phyloP scores from a whole-genome alignment of 1,140 invertebrate genomes.

The Potamilus streckersoni region DNA sequence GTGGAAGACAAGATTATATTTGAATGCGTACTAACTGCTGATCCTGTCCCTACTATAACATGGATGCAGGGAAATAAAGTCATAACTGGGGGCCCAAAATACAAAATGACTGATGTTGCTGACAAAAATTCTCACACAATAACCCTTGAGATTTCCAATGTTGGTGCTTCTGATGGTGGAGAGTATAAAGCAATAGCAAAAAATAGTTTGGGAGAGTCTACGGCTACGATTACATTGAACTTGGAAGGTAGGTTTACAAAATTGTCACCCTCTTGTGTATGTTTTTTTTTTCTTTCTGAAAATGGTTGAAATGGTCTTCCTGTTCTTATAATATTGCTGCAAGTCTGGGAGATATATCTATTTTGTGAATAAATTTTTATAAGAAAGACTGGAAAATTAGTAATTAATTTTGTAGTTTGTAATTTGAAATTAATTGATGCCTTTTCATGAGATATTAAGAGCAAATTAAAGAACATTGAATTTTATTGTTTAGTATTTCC shows the following conservation, averaged over 20 bases:
- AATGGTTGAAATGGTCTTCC: too few relatives aligned
- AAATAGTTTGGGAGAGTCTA: slow-evolving; percentile 96
- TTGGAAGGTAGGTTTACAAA: slow-evolving; percentile 76
- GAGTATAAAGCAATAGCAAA: slow-evolving; percentile 97
- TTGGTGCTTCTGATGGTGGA: slow-evolving; percentile 94
- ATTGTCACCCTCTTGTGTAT: neutral
- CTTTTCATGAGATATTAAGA: too few relatives aligned
- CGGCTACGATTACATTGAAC: slow-evolving; percentile 97
- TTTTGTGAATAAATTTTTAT: too few relatives aligned
- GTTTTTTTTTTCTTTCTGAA: too few relatives aligned
- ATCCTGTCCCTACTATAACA: slow-evolving; percentile 89
- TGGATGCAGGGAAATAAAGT: slow-evolving; percentile 93
- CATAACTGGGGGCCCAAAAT: slow-evolving; percentile 92
- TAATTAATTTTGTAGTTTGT: too few relatives aligned
- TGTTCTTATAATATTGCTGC: too few relatives aligned
- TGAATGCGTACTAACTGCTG: slow-evolving; percentile 94
- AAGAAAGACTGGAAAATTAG: too few relatives aligned
- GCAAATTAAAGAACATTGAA: too few relatives aligned
- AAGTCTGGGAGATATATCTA: too few relatives aligned
- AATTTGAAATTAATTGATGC: too few relatives aligned
- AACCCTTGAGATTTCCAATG: slow-evolving; percentile 88
- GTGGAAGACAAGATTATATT: slow-evolving; percentile 87
- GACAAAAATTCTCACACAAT: slow-evolving; percentile 87
- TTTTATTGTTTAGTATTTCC: too few relatives aligned
- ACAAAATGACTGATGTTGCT: slow-evolving; percentile 86